Conservation (phyloP, 2,797 vertebrate genomes). For the Carapus acus region DNA sequence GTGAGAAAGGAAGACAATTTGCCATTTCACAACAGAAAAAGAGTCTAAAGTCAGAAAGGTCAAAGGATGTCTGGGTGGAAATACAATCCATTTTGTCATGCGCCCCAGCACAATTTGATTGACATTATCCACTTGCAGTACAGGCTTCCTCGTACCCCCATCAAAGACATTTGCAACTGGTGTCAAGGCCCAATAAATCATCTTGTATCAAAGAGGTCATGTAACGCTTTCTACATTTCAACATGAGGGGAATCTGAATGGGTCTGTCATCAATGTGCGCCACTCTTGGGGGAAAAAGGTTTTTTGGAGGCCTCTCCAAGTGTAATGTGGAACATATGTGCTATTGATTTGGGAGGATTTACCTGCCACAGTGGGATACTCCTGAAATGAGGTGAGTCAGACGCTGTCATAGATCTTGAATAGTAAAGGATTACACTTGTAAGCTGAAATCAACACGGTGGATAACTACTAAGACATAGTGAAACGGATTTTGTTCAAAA, state of each 20-base stretch:
- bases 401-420: constrained; percentile 49
- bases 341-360: constrained; percentile 66
- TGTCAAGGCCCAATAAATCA: constrained; percentile 80
- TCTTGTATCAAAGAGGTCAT: constrained; percentile 78
- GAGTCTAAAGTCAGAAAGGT: constrained; percentile 20
- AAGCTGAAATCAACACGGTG: constrained; percentile 59
- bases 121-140: constrained; percentile 68
- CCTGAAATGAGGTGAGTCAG: constrained; percentile 61
- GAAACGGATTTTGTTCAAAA: background rate
- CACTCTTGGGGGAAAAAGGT: constrained; percentile 62
- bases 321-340: constrained; percentile 77
- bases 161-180: constrained; percentile 72
- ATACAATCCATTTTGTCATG: constrained; percentile 55
- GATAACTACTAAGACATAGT: constrained; percentile 47
- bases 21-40: constrained; percentile 15
- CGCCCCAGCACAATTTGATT: constrained; percentile 62
- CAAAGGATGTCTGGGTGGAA: constrained; percentile 37
- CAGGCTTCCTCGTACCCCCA: constrained; percentile 61
- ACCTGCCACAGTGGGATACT: constrained; percentile 66
- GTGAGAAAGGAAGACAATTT: constrained; percentile 3
- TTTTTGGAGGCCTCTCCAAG: constrained; percentile 65
- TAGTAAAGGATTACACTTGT: constrained; percentile 54
- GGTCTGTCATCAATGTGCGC: constrained; percentile 73
- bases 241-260: constrained; percentile 78
- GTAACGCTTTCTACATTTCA: constrained; percentile 80